These are phyloP conservation scores for Stictocephala bisonia DNA, from an alignment of 2,888 invertebrate species.

Conservation along the genomic window DNA sequence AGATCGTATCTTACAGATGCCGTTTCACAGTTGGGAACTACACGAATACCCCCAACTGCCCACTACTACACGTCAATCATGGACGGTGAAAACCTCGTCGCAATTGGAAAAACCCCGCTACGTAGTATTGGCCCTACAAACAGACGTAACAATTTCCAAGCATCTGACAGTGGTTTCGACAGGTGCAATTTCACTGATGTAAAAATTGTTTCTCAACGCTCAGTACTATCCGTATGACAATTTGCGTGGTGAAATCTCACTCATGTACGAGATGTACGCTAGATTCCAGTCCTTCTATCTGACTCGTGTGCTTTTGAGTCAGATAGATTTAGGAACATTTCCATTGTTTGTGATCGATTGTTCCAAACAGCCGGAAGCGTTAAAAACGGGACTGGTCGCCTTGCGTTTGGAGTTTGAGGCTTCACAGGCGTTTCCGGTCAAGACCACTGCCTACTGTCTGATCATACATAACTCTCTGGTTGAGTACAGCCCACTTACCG, in stretches of 20 bases:
- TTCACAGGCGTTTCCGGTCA: no score
- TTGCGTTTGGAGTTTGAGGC: not conserved
- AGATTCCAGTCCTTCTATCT: conserved; percentile 56
- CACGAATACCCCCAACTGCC: conserved; percentile 63
- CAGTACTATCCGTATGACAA: conserved; percentile 62
- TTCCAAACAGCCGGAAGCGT: conserved; percentile 7
- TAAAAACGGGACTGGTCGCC: conserved; percentile 21
- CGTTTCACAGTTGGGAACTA: conserved; percentile 63
- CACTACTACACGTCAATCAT: conserved; percentile 59
- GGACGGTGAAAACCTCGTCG: conserved; percentile 60
- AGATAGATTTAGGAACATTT: conserved; percentile 53
- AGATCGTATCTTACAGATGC: conserved; percentile 50
- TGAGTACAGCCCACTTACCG: not conserved
- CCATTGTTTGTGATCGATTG: conserved; percentile 28
- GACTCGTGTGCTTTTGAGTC: conserved; percentile 31
- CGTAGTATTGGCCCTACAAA: conserved; percentile 63
- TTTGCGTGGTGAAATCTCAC: conserved; percentile 59
- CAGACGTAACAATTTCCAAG: no score
- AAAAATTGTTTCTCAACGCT: conserved; percentile 62
- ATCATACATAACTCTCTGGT: no score
- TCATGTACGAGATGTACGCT: conserved; percentile 58
- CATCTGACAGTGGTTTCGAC: no score
- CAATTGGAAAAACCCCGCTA: conserved; percentile 63
- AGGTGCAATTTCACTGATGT: no score
- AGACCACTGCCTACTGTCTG: no score